Evolutionary conservation across 1,140 invertebrate species (phyloP).

Genomic region (Diabrotica virgifera): DNA sequence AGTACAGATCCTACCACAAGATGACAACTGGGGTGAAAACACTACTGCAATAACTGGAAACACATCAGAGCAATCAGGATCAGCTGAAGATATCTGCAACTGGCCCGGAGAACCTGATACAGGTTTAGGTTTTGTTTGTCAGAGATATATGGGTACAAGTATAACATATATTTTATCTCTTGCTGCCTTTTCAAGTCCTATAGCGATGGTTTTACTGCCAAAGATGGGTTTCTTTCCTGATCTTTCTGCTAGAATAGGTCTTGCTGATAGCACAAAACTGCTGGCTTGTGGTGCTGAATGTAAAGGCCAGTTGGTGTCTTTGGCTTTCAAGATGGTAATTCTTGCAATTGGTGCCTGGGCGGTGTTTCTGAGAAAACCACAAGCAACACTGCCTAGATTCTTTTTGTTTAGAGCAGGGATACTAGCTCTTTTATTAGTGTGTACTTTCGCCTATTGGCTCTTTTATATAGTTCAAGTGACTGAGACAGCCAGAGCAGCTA

Average conservation of each 20-base stretch:
- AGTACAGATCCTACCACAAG: conserved; percentile 85
- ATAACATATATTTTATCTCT: conserved; percentile 74
- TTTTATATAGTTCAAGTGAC: conserved; percentile 93
- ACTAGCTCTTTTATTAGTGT: conserved; percentile 83
- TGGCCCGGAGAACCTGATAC: conserved; percentile 74
- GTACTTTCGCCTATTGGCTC: conserved; percentile 95
- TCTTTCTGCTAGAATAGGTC: conserved; percentile 52
- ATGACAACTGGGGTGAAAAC: conserved; percentile 98
- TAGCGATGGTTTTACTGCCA: conserved; percentile 91
- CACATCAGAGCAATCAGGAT: conserved; percentile 91
- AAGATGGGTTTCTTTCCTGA: conserved; percentile 78
- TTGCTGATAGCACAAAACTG: conserved; percentile 57
- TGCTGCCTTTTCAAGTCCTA: conserved; percentile 84
- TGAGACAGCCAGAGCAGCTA: conserved; percentile 72
- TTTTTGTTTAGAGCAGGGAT: conserved; percentile 88
- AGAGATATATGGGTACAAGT: conserved; percentile 74
- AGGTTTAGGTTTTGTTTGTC: conserved; percentile 70
- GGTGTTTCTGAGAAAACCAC: conserved; percentile 68
- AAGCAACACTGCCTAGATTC: conserved; percentile 89
- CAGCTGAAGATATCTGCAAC: conserved; percentile 83
- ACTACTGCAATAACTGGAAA: conserved; percentile 96
- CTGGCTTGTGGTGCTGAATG: conserved; percentile 76
- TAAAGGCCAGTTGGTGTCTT: conserved; percentile 80
- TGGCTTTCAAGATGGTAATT: conserved; percentile 89
- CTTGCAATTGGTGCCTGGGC: conserved; percentile 93